Conservation (phyloP, 2,113 vertebrate genomes). For the Pongo pygmaeus region DNA sequence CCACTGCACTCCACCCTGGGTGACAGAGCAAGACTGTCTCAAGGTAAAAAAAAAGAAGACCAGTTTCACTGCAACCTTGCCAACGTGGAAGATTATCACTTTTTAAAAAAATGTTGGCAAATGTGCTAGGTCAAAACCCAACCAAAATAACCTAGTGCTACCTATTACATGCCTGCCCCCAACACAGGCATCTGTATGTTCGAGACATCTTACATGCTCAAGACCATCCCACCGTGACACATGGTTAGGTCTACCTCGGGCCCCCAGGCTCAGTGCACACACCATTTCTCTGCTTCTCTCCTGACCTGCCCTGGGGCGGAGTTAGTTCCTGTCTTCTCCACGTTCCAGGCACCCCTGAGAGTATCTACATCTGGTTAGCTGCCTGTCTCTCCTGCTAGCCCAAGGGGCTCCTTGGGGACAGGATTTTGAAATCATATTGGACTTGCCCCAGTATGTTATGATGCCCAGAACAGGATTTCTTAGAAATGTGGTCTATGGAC, state of each 20-base stretch:
- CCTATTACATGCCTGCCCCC: neutral
- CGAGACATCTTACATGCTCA: neutral
- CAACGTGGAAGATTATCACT: neutral
- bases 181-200: accelerated
- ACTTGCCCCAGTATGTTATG: neutral
- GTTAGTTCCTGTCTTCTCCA: too few relatives aligned
- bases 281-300: neutral
- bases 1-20: too few relatives aligned
- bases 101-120: neutral
- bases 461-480: neutral
- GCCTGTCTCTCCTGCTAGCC: neutral
- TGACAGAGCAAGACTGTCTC: too few relatives aligned
- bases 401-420: neutral
- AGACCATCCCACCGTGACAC: neutral
- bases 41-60: too few relatives aligned
- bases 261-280: neutral
- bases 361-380: neutral
- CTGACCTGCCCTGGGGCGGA: neutral
- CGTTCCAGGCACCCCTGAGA: neutral
- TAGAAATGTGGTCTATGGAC: neutral
- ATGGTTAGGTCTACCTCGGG: neutral
- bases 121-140: neutral
- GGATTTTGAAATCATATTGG: neutral
- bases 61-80: neutral
- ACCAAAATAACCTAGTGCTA: neutral